Percentiles rank a stretch among this genome's conserved stretches.
Conservation (phyloP, 2,888 invertebrate genomes). For the Limnephilus rhombicus region DNA sequence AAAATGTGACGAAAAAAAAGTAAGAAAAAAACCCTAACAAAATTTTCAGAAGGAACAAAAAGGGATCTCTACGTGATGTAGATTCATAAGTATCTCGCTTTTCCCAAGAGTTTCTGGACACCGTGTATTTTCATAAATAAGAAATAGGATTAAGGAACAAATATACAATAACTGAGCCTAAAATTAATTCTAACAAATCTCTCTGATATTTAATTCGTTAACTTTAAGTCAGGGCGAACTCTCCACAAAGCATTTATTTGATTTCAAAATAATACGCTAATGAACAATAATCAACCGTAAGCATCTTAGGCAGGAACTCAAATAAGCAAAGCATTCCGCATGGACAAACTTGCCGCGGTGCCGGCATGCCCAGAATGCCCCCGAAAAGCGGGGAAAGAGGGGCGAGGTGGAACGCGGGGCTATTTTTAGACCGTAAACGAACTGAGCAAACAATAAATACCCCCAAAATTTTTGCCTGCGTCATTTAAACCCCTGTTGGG, state of each 20-base stretch:
- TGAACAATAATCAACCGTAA: neutral
- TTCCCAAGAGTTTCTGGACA: too few relatives aligned
- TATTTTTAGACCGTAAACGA: neutral
- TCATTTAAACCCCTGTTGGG: neutral
- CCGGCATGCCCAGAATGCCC: neutral
- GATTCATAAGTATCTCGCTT: too few relatives aligned
- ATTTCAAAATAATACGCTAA: neutral
- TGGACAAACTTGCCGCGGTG: neutral
- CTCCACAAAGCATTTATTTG: neutral
- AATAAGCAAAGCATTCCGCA: neutral
- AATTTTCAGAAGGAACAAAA: too few relatives aligned
- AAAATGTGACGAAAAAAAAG: too few relatives aligned
- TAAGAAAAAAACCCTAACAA: too few relatives aligned
- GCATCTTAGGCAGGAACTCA: slow-evolving; percentile 1
- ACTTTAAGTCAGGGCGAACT: neutral
- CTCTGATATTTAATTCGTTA: neutral
- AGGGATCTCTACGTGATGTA: too few relatives aligned
- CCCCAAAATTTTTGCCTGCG: neutral
- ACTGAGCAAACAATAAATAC: neutral
- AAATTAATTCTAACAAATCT: neutral
- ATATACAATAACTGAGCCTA: neutral
- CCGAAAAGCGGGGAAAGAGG: neutral
- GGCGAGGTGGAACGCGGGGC: neutral
- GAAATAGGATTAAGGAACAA: neutral
- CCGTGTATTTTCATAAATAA: neutral